Conservation (phyloP, 2,113 vertebrate species). For the Gavia stellata region DNA sequence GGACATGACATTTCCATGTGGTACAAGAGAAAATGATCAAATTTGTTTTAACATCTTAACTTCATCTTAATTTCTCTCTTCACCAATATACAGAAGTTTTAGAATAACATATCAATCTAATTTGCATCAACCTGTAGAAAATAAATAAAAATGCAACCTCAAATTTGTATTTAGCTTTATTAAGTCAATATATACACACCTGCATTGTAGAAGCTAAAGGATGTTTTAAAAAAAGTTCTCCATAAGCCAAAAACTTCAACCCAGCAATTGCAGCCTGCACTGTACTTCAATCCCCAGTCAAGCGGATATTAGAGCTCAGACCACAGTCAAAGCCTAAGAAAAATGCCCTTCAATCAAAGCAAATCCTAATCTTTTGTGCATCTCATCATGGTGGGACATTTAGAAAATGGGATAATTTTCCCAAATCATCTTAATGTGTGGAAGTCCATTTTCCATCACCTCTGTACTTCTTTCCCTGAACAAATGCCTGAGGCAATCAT, state of each 20-base stretch:
- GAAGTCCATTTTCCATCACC: conserved; percentile 26
- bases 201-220: background rate
- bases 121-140: background rate
- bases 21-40: background rate
- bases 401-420: conserved; percentile 62
- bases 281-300: background rate
- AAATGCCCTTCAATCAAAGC: conserved; percentile 46
- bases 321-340: conserved; percentile 6
- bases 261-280: background rate
- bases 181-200: background rate
- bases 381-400: conserved; percentile 12
- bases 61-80: background rate
- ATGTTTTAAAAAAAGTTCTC: background rate
- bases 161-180: background rate
- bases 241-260: background rate
- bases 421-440: conserved; percentile 35
- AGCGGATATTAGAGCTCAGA: background rate
- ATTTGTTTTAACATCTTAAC: background rate
- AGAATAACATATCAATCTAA: background rate
- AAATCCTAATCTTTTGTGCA: conserved; percentile 38
- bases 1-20: background rate
- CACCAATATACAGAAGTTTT: background rate
- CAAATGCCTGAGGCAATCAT: background rate
- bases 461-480: conserved; percentile 6
- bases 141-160: background rate